Conservation (phyloP, 2,797 vertebrate species). For the Mergus octosetaceus region DNA sequence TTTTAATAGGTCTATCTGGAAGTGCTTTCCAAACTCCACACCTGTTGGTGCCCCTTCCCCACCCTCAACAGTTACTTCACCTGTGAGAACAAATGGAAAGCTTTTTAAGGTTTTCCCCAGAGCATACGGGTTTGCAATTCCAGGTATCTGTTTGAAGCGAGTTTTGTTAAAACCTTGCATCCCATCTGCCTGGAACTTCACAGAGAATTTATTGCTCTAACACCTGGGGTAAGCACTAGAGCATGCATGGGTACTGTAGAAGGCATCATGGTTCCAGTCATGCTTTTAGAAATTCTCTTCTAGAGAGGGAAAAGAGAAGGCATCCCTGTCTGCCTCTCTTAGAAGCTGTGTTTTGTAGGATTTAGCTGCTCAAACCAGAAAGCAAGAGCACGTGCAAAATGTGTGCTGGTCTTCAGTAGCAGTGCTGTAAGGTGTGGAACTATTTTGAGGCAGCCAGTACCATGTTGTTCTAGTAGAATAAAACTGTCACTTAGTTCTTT, state of each 20-base stretch:
- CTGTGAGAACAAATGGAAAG: neutral
- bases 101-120: neutral
- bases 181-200: accelerated
- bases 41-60: neutral
- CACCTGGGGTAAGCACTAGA: neutral
- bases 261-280: neutral
- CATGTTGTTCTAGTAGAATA: neutral
- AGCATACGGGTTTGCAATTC: neutral
- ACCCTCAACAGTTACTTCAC: neutral
- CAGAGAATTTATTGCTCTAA: neutral
- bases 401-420: neutral
- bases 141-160: neutral
- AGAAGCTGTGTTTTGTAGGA: neutral
- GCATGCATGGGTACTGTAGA: neutral
- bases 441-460: neutral
- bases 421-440: neutral
- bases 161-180: neutral
- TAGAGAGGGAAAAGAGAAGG: neutral
- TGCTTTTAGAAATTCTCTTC: neutral
- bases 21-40: neutral
- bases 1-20: neutral
- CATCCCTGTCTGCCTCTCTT: neutral
- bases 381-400: neutral
- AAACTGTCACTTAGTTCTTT: neutral
- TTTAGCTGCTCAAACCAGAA: neutral